Conservation (phyloP, 2,797 vertebrate genomes). For the Microctenopoma steveboyesi region DNA sequence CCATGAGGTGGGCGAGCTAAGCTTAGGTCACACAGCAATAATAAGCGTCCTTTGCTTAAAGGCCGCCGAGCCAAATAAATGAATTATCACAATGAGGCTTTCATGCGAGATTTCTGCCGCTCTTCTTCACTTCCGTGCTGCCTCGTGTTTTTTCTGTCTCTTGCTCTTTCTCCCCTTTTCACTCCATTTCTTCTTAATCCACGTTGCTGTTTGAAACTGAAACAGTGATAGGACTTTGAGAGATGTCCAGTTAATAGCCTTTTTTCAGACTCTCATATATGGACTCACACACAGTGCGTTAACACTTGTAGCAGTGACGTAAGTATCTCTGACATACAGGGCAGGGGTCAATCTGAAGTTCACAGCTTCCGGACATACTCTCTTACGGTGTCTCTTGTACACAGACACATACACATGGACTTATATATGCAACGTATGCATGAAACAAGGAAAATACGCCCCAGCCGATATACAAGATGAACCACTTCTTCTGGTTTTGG, state of each 20-base stretch:
- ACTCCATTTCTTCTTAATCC: conserved; percentile 16
- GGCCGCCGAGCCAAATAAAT: conserved; percentile 78
- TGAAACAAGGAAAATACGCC: conserved; percentile 21
- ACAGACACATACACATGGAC: conserved; percentile 10
- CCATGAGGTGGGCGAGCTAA: conserved; percentile 69
- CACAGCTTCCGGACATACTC: conserved; percentile 67
- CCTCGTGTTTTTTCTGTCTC: neutral
- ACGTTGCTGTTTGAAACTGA: conserved; percentile 40
- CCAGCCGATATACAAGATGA: conserved; percentile 22
- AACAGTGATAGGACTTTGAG: conserved; percentile 3
- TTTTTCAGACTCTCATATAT: conserved; percentile 43
- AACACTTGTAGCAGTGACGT: conserved; percentile 50
- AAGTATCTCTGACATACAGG: conserved; percentile 61
- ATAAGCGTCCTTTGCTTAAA: conserved; percentile 78
- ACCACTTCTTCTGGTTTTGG: conserved; percentile 35
- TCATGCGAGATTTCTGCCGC: conserved; percentile 48
- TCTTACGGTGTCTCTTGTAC: conserved; percentile 18
- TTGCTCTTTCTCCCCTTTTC: conserved; percentile 4
- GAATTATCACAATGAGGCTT: conserved; percentile 79
- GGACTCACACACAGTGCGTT: conserved; percentile 10
- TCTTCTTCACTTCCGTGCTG: conserved; percentile 36
- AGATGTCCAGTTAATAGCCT: conserved; percentile 33
- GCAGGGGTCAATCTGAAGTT: conserved; percentile 69
- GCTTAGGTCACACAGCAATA: conserved; percentile 80
- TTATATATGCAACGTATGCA: neutral